A percentile compares a stretch with the other conserved stretches of the same genome.
phyloP scores from a whole-genome alignment of 1,140 invertebrate species.

The Dolichoris vasculosae region DNA sequence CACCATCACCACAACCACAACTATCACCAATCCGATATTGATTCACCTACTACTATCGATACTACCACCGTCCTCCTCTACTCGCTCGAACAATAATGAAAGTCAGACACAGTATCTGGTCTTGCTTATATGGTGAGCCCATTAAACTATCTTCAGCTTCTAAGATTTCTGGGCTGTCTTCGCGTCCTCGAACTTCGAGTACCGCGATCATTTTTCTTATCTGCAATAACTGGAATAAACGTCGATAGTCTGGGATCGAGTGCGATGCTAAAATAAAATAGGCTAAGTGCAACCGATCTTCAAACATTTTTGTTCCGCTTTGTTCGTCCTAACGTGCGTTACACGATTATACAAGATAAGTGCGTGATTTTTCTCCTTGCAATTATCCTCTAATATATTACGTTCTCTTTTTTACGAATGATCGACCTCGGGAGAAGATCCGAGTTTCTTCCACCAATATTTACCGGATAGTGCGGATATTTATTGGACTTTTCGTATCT shows the following conservation, averaged over 20 bases:
- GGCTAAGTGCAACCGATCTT: not conserved
- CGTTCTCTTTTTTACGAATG: not conserved
- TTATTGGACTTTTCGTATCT: not conserved
- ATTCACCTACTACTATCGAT: slow-evolving; percentile 54
- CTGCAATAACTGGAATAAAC: not conserved
- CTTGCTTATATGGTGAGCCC: slow-evolving; percentile 70
- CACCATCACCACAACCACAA: slow-evolving; percentile 53
- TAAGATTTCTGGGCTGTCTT: slow-evolving; percentile 40
- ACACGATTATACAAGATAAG: not conserved
- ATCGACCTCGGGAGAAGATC: not conserved
- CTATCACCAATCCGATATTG: slow-evolving; percentile 61
- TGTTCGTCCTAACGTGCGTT: too few relatives aligned
- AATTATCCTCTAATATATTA: too few relatives aligned
- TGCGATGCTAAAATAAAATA: not conserved
- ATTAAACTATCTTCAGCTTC: slow-evolving; percentile 47
- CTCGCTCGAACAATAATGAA: slow-evolving; percentile 65
- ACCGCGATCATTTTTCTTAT: not conserved
- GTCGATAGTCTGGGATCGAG: not conserved
- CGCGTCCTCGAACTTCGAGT: not conserved
- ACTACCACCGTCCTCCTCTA: slow-evolving; percentile 67
- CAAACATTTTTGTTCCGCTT: too few relatives aligned
- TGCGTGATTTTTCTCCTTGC: not conserved
- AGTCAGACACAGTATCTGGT: slow-evolving; percentile 59
- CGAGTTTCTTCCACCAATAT: not conserved
- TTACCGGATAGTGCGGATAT: not conserved